Conservation (phyloP, 2,888 invertebrate genomes). For the Cyclophora punctaria region DNA sequence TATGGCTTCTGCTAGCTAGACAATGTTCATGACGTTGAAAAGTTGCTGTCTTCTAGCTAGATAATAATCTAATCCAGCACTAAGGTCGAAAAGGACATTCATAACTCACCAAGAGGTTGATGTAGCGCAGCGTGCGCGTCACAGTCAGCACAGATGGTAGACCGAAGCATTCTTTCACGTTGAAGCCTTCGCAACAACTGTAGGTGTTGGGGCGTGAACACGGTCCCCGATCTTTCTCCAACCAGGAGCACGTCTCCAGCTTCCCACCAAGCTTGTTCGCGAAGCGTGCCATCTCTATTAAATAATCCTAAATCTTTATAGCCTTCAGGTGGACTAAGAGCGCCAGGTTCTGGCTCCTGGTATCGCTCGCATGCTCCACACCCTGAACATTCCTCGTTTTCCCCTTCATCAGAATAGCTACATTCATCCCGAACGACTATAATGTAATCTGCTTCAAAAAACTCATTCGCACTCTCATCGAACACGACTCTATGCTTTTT, state of each 20-base stretch:
- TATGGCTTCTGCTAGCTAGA: no score
- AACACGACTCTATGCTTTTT: slow-evolving; percentile 89
- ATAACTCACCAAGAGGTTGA: slow-evolving; percentile 67
- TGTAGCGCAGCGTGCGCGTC: slow-evolving; percentile 65
- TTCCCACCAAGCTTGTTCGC: slow-evolving; percentile 75
- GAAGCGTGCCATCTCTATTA: slow-evolving; percentile 71
- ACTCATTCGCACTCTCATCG: slow-evolving; percentile 91
- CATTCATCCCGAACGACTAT: slow-evolving; percentile 92
- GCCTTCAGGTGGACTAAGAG: slow-evolving; percentile 92
- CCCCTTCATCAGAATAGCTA: slow-evolving; percentile 86
- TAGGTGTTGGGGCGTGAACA: slow-evolving; percentile 79
- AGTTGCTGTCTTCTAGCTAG: not conserved
- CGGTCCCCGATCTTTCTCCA: slow-evolving; percentile 73
- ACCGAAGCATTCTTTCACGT: slow-evolving; percentile 76
- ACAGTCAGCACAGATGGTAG: slow-evolving; percentile 69
- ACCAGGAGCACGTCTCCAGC: slow-evolving; percentile 75
- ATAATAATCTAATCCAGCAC: no score
- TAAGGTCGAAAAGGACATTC: slow-evolving; percentile 34
- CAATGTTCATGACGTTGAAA: no score
- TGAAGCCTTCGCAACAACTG: slow-evolving; percentile 79
- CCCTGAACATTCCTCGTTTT: slow-evolving; percentile 81
- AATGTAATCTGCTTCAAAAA: slow-evolving; percentile 94
- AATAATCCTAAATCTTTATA: slow-evolving; percentile 89
- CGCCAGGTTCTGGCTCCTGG: slow-evolving; percentile 86
- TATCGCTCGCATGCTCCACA: slow-evolving; percentile 71